Evolutionary conservation across 2,113 vertebrate species (phyloP), one percentile per base, ranked within the genome.

Genomic region (Anthoscopus minutus): DNA sequence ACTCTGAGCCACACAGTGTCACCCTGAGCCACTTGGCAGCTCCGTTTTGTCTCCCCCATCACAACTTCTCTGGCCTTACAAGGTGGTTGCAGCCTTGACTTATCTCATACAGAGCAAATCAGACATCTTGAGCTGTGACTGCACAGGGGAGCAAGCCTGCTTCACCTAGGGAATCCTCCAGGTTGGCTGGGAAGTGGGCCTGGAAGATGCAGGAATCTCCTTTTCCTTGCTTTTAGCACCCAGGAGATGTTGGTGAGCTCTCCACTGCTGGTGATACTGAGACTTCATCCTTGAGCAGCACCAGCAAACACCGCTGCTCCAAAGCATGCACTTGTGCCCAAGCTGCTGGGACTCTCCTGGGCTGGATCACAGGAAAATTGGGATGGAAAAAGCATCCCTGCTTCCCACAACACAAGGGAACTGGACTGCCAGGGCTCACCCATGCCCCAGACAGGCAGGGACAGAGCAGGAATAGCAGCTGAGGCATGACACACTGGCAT

Each of bases 31-130:
- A 1, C 27, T 27, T 1, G 1, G 45, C 35, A 37, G 24, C 60
- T 60, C 48, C 7, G 0, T 54, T 74, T 70, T n/a, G 48, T 73
- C 19, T 3, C 33, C 17, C 13, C 7, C 18, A 20, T 37, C 45
- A 30, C 73, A 42, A 44, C 5, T 2, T 7, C 24, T 72, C 35
- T 5, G 8, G 42, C 38, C 12, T 25, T 0, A 0, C 2, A 7
- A 40, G 28, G 30, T 54, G 27, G 5, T 23, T 44, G 45, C 61
- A 61, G 40, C 66, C 83, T 27, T 70, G 18, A 27, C 47, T 79
- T n/a, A 7, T 53, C 38, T 28, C 0, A 1, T 4, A 7, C 0
- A 1, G 38, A 57, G 53, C 15, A 70, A 65, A 65, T 12, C 47
- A 21, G 44, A 45, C 0, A 1, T 13, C 54, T 13, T 15, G 44